These are phyloP conservation scores for Crossocerus cetratus DNA, from an alignment of 2,888 invertebrate genomes.

Conservation along the genomic window DNA sequence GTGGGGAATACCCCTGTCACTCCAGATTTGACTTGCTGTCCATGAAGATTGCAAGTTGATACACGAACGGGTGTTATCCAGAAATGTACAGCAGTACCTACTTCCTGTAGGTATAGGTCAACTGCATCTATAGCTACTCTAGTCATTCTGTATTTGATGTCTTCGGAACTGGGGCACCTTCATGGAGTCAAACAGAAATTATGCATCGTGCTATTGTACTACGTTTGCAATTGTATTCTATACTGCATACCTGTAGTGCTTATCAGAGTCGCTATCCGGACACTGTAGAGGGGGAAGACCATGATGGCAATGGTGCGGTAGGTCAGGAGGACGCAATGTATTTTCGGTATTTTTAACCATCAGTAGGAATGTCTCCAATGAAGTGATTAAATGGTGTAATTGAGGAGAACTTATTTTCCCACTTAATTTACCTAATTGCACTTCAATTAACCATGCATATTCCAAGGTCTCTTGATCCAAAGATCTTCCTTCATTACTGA, in stretches of 20 bases:
- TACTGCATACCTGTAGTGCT: conserved; percentile 81
- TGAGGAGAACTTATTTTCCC: conserved; percentile 94
- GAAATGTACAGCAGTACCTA: conserved; percentile 90
- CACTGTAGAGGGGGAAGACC: conserved; percentile 85
- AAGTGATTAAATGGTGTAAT: conserved; percentile 90
- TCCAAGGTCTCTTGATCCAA: conserved; percentile 97
- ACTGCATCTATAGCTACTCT: conserved; percentile 92
- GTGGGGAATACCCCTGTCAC: conserved; percentile 91
- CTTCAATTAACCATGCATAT: conserved; percentile 97
- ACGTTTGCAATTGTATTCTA: conserved; percentile 3
- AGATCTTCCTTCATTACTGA: conserved; percentile 93
- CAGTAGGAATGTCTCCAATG: conserved; percentile 92
- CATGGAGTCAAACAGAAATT: not conserved
- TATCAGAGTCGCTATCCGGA: conserved; percentile 83
- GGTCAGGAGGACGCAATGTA: conserved; percentile 88
- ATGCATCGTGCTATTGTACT: not conserved
- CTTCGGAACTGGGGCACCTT: conserved; percentile 74
- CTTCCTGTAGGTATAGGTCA: conserved; percentile 94
- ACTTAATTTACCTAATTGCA: conserved; percentile 94
- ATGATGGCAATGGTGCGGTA: conserved; percentile 88
- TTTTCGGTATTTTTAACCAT: conserved; percentile 94
- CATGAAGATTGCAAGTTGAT: conserved; percentile 96
- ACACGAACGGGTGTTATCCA: conserved; percentile 93
- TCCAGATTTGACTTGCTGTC: conserved; percentile 92
- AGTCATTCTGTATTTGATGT: conserved; percentile 94